Conservation (phyloP, 2,113 vertebrate species). For the Isichthys henryi region DNA sequence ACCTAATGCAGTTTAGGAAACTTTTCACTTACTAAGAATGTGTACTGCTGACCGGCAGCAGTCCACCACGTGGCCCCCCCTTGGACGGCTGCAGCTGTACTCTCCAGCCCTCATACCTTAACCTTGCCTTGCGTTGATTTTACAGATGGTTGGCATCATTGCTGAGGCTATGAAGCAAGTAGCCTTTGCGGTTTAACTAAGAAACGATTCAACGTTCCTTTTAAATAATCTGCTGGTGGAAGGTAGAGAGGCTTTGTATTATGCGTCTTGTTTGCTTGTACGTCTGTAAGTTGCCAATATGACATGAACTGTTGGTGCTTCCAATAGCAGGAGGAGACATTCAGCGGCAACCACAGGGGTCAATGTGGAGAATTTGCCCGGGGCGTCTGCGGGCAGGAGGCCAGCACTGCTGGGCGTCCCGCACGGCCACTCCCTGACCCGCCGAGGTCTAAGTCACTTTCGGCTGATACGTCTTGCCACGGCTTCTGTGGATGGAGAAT, state of each 20-base stretch:
- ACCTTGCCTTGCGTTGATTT: background rate
- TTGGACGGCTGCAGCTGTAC: background rate
- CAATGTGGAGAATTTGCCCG: background rate
- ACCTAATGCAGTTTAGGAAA: background rate
- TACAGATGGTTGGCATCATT: background rate
- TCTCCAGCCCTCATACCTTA: background rate
- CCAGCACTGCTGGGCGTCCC: slow-evolving; percentile 33
- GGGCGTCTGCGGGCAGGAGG: slow-evolving; percentile 37
- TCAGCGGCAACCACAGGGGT: background rate
- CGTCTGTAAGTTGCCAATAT: background rate
- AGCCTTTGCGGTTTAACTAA: background rate
- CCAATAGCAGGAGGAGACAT: background rate
- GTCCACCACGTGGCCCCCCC: background rate
- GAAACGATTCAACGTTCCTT: background rate
- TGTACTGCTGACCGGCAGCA: background rate
- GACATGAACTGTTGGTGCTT: background rate
- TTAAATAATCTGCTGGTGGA: background rate
- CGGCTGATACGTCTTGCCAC: slow-evolving; percentile 49
- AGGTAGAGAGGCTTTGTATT: background rate
- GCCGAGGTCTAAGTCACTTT: slow-evolving; percentile 45
- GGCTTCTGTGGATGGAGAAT: slow-evolving; percentile 56
- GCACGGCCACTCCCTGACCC: slow-evolving; percentile 48
- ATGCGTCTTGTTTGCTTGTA: background rate
- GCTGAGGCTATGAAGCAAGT: background rate
- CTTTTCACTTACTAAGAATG: background rate